Evolutionary conservation across 2,888 invertebrate genomes (phyloP).

Genomic region (Thecocarcelia acutangulata): DNA sequence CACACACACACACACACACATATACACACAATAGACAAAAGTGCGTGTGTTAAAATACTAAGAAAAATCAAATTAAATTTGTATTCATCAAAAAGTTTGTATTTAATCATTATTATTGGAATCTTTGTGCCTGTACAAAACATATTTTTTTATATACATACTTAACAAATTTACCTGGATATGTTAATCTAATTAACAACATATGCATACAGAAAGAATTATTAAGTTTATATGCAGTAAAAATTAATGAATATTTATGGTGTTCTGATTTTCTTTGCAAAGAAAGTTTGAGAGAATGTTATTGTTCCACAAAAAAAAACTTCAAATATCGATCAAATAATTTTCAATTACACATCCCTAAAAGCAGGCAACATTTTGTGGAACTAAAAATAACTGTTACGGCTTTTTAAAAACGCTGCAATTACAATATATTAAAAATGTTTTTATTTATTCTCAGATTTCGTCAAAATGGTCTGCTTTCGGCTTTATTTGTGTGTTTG

Average conservation of each 20-base stretch:
- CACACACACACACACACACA: neutral
- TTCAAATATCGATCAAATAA: neutral
- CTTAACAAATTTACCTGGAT: neutral
- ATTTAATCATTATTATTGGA: constrained; percentile 44
- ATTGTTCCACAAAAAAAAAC: neutral
- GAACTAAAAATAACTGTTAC: neutral
- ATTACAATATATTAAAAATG: too few species aligned
- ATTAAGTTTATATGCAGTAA: too few species aligned
- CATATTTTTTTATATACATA: neutral
- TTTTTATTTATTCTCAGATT: too few species aligned
- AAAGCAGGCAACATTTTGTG: constrained; percentile 2
- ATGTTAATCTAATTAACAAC: neutral
- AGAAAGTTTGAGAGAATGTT: neutral
- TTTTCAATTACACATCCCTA: neutral
- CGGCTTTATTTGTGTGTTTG: too few species aligned
- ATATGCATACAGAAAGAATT: too few species aligned
- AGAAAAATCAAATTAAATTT: constrained; percentile 29
- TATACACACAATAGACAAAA: neutral
- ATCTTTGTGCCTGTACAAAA: neutral
- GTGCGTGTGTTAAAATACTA: constrained; percentile 10
- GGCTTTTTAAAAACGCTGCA: neutral
- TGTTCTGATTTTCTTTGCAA: too few species aligned
- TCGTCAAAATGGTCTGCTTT: too few species aligned
- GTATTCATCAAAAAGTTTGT: constrained; percentile 44
- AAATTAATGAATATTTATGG: too few species aligned